phyloP scores from a whole-genome alignment of 2,888 invertebrate genomes.

The Parapristionchus giblindavisi region DNA sequence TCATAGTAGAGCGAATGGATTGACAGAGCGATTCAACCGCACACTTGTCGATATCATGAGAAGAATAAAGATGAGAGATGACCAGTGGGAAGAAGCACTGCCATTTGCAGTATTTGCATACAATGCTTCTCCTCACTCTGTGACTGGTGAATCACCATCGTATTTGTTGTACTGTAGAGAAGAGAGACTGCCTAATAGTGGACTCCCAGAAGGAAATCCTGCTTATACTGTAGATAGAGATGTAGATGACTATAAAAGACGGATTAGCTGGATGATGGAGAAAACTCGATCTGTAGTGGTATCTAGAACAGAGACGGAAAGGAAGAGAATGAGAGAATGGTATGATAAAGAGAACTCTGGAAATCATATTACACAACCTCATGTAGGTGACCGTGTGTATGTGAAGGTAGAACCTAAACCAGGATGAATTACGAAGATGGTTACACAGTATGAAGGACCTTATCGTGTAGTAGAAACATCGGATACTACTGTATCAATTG shows the following conservation, averaged over 20 bases:
- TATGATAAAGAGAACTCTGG: not conserved
- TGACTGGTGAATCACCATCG: not conserved
- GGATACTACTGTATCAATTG: constrained; percentile 8
- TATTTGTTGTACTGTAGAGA: constrained; percentile 8
- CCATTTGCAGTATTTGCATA: constrained; percentile 10
- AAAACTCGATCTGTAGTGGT: not conserved
- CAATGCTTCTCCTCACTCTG: not conserved
- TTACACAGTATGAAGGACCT: constrained; percentile 6
- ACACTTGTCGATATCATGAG: constrained; percentile 41
- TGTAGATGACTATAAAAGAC: not conserved
- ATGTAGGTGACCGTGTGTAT: constrained; percentile 16
- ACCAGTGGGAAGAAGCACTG: constrained; percentile 33
- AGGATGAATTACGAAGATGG: not conserved
- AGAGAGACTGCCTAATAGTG: not conserved
- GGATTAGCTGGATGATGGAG: constrained; percentile 20
- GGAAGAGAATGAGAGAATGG: constrained; percentile 3
- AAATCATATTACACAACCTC: not conserved
- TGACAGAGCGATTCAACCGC: constrained; percentile 43
- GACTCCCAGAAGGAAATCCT: not conserved
- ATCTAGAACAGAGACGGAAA: not conserved
- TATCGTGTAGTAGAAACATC: not conserved
- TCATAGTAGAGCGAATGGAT: constrained; percentile 47
- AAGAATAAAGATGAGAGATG: constrained; percentile 38
- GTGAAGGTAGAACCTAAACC: not conserved
- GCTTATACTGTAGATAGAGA: constrained; percentile 14